Evolutionary conservation across 2,113 vertebrate species (phyloP).

Genomic region (Phalacrocorax aristotelis): DNA sequence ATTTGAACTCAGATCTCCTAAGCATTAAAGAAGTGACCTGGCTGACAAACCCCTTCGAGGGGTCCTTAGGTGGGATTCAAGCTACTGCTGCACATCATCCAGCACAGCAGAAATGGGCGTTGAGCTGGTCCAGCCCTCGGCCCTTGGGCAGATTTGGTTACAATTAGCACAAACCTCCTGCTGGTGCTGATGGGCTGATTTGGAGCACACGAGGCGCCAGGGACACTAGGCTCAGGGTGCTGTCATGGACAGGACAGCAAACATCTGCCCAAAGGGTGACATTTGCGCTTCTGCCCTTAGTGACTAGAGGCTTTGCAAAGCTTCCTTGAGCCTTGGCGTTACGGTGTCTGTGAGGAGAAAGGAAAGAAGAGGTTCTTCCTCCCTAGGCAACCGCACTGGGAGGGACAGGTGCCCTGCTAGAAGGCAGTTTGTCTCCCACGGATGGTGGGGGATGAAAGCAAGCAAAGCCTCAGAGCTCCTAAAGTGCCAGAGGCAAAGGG

Average conservation of each 20-base stretch:
- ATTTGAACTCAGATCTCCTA: background rate
- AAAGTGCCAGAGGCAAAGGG: background rate
- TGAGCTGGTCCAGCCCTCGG: too few relatives aligned
- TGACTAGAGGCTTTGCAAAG: background rate
- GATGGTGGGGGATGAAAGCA: background rate
- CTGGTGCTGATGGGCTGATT: background rate
- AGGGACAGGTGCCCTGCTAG: background rate
- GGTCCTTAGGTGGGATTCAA: background rate
- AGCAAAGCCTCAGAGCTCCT: background rate
- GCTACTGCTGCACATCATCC: background rate
- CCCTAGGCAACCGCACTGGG: fast-evolving
- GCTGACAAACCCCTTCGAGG: background rate
- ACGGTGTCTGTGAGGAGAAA: background rate
- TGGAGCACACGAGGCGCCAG: background rate
- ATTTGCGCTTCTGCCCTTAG: background rate
- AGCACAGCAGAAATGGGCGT: background rate
- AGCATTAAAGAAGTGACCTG: background rate
- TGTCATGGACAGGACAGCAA: background rate
- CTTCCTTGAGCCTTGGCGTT: background rate
- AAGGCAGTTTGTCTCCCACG: background rate
- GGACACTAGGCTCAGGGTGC: background rate
- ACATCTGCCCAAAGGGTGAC: background rate
- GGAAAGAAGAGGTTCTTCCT: background rate
- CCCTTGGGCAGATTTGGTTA: background rate
- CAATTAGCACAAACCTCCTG: background rate